phyloP scores from a whole-genome alignment of 2,113 vertebrate species.

The Cephalopholis sonnerati region DNA sequence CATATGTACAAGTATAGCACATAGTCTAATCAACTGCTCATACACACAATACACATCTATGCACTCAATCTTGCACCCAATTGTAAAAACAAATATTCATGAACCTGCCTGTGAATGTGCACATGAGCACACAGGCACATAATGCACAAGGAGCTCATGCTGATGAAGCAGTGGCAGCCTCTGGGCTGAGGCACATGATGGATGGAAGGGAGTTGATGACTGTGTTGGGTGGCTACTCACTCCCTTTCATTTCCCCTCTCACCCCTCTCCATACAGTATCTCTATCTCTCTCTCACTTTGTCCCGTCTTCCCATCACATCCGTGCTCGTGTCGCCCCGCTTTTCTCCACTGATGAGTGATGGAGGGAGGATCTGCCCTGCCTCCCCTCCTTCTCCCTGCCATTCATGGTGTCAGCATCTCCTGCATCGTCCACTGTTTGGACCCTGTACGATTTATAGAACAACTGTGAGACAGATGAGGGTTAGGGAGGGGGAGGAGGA shows the following conservation, averaged over 20 bases:
- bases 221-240: slow-evolving; percentile 77
- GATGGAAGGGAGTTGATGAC: slow-evolving; percentile 74
- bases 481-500: background rate
- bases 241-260: slow-evolving; percentile 50
- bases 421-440: slow-evolving; percentile 30
- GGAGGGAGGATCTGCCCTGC: slow-evolving; percentile 54
- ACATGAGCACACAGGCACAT: background rate
- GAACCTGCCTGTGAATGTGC: slow-evolving; percentile 19
- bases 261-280: slow-evolving; percentile 30
- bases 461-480: slow-evolving; percentile 23
- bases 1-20: too few relatives aligned
- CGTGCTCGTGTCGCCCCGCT: slow-evolving; percentile 39
- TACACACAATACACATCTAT: slow-evolving; percentile 9
- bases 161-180: slow-evolving; percentile 73
- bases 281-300: slow-evolving; percentile 10
- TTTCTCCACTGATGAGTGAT: slow-evolving; percentile 57
- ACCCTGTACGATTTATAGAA: slow-evolving; percentile 26
- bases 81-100: slow-evolving; percentile 53
- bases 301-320: slow-evolving; percentile 33
- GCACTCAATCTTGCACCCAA: slow-evolving; percentile 28
- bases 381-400: slow-evolving; percentile 42
- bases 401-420: slow-evolving; percentile 56
- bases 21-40: too few relatives aligned
- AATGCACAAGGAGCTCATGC: slow-evolving; percentile 49
- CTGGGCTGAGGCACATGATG: slow-evolving; percentile 73